Percentiles rank a stretch among this genome's conserved stretches.
Evolutionary conservation across 2,797 vertebrate genomes (phyloP).

Genomic region (Phataginus tetradactyla): DNA sequence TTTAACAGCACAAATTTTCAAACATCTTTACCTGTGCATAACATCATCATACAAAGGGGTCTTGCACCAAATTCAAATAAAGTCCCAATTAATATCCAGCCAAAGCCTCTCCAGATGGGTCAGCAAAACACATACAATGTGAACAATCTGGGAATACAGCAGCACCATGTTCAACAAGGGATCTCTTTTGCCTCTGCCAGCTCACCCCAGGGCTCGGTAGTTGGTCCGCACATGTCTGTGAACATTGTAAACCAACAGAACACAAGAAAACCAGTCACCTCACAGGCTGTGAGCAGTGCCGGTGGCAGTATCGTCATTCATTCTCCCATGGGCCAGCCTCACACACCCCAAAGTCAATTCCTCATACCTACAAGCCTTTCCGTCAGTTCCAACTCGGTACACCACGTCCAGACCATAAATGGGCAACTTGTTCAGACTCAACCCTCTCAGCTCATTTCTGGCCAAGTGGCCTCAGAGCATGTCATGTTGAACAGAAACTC

Average conservation of each 20-base stretch:
- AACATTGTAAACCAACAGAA: constrained; percentile 89
- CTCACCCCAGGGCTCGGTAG: constrained; percentile 90
- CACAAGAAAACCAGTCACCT: constrained; percentile 86
- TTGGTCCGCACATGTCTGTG: constrained; percentile 89
- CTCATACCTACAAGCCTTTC: constrained; percentile 93
- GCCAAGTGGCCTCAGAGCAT: constrained; percentile 88
- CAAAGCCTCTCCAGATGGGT: constrained; percentile 94
- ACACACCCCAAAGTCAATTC: constrained; percentile 93
- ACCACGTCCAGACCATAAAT: constrained; percentile 94
- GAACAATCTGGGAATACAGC: constrained; percentile 93
- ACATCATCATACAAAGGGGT: constrained; percentile 98
- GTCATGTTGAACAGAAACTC: constrained; percentile 89
- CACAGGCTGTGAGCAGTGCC: constrained; percentile 87
- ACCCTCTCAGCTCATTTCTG: constrained; percentile 87
- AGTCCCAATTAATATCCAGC: constrained; percentile 95
- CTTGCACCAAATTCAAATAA: constrained; percentile 94
- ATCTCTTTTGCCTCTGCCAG: constrained; percentile 91
- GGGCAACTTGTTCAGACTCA: constrained; percentile 91
- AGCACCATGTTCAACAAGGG: constrained; percentile 89
- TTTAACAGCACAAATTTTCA: constrained; percentile 95
- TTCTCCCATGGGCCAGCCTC: constrained; percentile 93
- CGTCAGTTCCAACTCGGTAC: constrained; percentile 90
- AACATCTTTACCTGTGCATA: constrained; percentile 94
- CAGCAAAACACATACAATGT: constrained; percentile 94
- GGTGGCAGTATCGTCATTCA: constrained; percentile 93